Conservation (phyloP, 2,797 vertebrate genomes). For the Phrynocephalus guinanensis region DNA sequence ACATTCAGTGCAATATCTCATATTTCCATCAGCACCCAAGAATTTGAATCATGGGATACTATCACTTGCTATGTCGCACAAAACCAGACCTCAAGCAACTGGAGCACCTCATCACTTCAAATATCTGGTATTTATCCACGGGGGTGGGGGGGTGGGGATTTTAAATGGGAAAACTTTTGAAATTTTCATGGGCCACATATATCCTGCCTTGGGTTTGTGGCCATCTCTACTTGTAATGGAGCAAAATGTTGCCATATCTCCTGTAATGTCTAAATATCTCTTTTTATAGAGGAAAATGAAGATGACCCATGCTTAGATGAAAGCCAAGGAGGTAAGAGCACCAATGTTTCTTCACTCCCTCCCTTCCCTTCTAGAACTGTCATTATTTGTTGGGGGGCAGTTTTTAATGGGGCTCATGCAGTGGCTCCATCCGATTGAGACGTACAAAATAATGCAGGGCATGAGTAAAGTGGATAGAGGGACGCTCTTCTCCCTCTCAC, state of each 20-base stretch:
- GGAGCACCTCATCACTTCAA: constrained; percentile 65
- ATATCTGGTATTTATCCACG: constrained; percentile 60
- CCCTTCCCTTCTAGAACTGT: neutral
- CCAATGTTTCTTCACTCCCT: neutral
- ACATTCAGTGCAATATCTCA: constrained; percentile 72
- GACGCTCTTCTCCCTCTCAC: too few species aligned
- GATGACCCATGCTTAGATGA: constrained; percentile 31
- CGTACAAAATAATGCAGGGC: too few species aligned
- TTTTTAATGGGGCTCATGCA: too few species aligned
- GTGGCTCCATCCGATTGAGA: too few species aligned
- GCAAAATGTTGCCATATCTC: neutral
- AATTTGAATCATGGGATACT: constrained; percentile 60
- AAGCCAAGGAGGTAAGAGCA: constrained; percentile 24
- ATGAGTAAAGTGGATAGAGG: too few species aligned
- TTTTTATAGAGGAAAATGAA: neutral
- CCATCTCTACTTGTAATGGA: constrained; percentile 4
- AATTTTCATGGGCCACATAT: neutral
- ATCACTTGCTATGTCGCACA: constrained; percentile 70
- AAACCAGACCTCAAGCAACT: constrained; percentile 29
- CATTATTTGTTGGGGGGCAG: neutral
- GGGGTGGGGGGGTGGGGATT: too few species aligned
- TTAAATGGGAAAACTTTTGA: neutral
- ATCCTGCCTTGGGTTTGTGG: too few species aligned
- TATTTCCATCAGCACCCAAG: constrained; percentile 67
- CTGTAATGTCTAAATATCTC: neutral